Conservation (phyloP, 1,140 invertebrate genomes). For the Galleria mellonella region DNA sequence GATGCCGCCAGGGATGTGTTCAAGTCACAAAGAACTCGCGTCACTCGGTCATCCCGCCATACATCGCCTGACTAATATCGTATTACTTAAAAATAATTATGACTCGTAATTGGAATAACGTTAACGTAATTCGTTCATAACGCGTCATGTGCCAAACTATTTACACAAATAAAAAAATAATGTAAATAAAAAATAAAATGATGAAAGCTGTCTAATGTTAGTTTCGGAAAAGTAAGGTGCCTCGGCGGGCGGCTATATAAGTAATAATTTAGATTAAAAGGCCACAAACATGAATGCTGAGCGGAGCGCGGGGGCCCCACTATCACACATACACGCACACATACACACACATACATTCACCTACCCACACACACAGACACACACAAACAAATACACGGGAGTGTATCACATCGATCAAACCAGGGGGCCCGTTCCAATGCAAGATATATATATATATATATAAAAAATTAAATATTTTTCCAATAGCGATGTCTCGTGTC, state of each 20-base stretch:
- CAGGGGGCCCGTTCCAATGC: too few species aligned
- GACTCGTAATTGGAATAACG: slow-evolving; percentile 19
- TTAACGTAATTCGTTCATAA: slow-evolving; percentile 2
- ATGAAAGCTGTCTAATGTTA: slow-evolving; percentile 24
- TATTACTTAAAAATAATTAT: slow-evolving; percentile 18
- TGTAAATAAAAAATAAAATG: slow-evolving; percentile 8
- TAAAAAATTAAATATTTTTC: too few species aligned
- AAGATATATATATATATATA: too few species aligned
- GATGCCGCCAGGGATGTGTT: slow-evolving; percentile 9
- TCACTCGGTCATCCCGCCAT: neutral
- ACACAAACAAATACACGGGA: too few species aligned
- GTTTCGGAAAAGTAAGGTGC: slow-evolving; percentile 10
- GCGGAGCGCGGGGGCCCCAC: too few species aligned
- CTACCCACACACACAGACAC: too few species aligned
- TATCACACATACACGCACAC: too few species aligned
- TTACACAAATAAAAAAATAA: slow-evolving; percentile 19
- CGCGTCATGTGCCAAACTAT: slow-evolving; percentile 22
- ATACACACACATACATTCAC: too few species aligned
- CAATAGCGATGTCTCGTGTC: too few species aligned
- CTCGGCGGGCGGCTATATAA: slow-evolving; percentile 5
- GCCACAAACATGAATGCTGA: slow-evolving; percentile 12
- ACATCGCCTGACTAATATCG: slow-evolving; percentile 12
- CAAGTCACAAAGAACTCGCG: too few species aligned
- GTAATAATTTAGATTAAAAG: slow-evolving; percentile 17
- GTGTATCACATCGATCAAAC: too few species aligned